Evolutionary conservation across 2,888 invertebrate species (phyloP).

Genomic region (Hirtodrosophila alboralis): DNA sequence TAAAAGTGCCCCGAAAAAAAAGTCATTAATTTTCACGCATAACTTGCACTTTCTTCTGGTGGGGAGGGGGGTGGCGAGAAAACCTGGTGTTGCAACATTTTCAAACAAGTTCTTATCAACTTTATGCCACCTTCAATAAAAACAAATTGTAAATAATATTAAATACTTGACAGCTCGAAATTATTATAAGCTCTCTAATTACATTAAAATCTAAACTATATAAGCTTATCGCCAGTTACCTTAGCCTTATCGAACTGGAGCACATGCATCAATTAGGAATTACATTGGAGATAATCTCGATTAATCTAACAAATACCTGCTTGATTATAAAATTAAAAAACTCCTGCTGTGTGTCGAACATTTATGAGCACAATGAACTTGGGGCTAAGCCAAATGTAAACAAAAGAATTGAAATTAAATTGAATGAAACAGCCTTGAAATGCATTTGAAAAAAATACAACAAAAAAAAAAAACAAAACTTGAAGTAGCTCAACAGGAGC

Average conservation of each 20-base stretch:
- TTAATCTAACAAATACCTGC: conserved; percentile 15
- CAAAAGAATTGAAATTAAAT: conserved; percentile 10
- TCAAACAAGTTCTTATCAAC: conserved; percentile 25
- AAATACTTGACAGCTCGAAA: conserved; percentile 8
- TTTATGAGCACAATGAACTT: conserved; percentile 58
- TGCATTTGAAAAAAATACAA: not conserved
- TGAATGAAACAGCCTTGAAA: conserved; percentile 21
- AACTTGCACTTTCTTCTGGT: conserved; percentile 46
- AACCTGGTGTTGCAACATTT: not conserved
- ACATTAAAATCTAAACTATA: conserved; percentile 22
- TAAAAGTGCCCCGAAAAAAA: conserved; percentile 29
- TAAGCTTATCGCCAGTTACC: conserved; percentile 21
- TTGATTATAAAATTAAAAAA: conserved; percentile 1
- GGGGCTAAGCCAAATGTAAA: conserved; percentile 32
- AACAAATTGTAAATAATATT: conserved; percentile 41
- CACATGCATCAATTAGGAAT: conserved; percentile 11
- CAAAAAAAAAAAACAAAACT: conserved; percentile 2
- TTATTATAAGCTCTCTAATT: conserved; percentile 31
- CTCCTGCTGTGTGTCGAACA: conserved; percentile 17
- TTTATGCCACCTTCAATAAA: not conserved
- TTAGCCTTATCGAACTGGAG: conserved; percentile 26
- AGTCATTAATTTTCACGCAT: conserved; percentile 40
- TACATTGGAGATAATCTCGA: conserved; percentile 12
- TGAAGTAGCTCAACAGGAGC: conserved; percentile 12
- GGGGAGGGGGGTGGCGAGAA: no score